Conservation (phyloP, 2,888 invertebrate species). For the Mongoloraphidia duomilia region DNA sequence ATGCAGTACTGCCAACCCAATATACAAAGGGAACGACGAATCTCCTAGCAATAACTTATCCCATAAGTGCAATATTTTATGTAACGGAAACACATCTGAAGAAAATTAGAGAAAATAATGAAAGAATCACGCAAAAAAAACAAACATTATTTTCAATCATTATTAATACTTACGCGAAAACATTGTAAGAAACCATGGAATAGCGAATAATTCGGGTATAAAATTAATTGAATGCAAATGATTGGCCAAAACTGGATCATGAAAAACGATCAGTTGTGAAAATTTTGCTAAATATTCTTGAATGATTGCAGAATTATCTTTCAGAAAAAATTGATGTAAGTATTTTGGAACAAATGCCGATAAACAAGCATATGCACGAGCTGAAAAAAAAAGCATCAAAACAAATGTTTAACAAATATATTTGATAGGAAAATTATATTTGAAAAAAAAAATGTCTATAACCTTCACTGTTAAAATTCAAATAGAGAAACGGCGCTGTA, state of each 20-base stretch:
- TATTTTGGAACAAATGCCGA: constrained; percentile 92
- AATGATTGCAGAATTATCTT: constrained; percentile 91
- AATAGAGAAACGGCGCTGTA: constrained; percentile 90
- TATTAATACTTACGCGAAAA: constrained; percentile 72
- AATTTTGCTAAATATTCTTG: constrained; percentile 96
- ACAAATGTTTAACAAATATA: constrained; percentile 1
- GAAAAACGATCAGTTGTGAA: constrained; percentile 89
- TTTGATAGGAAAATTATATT: background rate
- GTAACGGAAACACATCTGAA: constrained; percentile 91
- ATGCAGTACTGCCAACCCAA: constrained; percentile 83
- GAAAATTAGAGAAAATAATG: constrained; percentile 18
- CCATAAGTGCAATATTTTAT: constrained; percentile 96
- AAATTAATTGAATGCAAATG: constrained; percentile 88
- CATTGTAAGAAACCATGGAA: constrained; percentile 98
- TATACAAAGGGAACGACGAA: constrained; percentile 83
- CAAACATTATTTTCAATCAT: background rate
- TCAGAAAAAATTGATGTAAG: constrained; percentile 90
- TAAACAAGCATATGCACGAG: constrained; percentile 89
- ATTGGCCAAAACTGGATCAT: constrained; percentile 82
- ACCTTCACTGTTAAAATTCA: constrained; percentile 97
- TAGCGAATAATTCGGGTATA: constrained; percentile 93
- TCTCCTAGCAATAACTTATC: constrained; percentile 89
- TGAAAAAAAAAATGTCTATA: constrained; percentile 9
- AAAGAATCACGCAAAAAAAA: constrained; percentile 5
- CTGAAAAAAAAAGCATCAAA: constrained; percentile 37